Evolutionary conservation across 2,888 invertebrate species (phyloP), one percentile per base, ranked within the genome.

Genomic region (Mimumesa dahlbomi): DNA sequence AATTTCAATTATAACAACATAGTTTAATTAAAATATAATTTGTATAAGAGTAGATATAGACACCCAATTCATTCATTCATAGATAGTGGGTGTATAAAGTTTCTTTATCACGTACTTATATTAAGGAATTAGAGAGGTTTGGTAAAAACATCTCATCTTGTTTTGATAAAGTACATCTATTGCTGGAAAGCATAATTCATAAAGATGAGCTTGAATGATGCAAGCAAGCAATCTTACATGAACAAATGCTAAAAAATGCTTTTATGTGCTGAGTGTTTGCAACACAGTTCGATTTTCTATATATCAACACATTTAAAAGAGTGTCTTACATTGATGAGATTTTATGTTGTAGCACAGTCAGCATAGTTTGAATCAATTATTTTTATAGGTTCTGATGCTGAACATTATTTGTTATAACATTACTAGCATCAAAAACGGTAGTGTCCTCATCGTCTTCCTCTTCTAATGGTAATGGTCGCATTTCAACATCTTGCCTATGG

Each of bases 361-460:
- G 25, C 53, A 9, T 43, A 61, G 11, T 16, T 34, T 49, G 38
- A 45, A 49, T 43, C 0, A n/a, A 46, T 42, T 54, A 45, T 14
- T 42, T 53, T 69, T 73, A 82, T 58, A 75, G 63, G 71, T 81
- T 73, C 56, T 77, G 75, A 69, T 77, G 82, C 25, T 77, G 78
- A 53, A 71, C 62, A 40, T 75, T 81, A 22, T 81, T 82, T 6
- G 73, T 62, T 9, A 80, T 53, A 48, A 84, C 79, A 53, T 79
- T 86, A 66, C 85, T 88, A 18, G 85, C 86, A 77, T 90, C 90
- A 61, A 90, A 90, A 31, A 90, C 86, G 38, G 89, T 89, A 29
- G 87, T 89, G 52, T 90, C 90, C 58, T 90, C 90, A 2, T 90
- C 90, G 29, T 90, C 90, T 21, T 90, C 90, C 57, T 90, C 90